Evolutionary conservation across 1,140 invertebrate species (phyloP).

Genomic region (Drusus annulatus): DNA sequence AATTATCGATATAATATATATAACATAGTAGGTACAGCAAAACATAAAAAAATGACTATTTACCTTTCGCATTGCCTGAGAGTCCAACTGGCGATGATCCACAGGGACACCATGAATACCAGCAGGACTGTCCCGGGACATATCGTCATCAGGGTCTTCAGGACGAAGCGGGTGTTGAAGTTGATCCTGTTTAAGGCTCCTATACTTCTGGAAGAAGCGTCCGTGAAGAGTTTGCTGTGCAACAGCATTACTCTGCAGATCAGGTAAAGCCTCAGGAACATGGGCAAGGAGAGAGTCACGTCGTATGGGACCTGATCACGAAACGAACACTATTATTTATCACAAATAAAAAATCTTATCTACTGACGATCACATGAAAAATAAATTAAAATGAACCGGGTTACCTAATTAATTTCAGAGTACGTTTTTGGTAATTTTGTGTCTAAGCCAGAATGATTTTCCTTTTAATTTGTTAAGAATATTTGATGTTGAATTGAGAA

Average conservation of each 20-base stretch:
- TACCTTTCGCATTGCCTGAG: conserved; percentile 99
- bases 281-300: conserved; percentile 96
- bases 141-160: conserved; percentile 99
- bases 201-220: conserved; percentile 94
- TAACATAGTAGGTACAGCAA: too few relatives aligned
- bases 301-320: conserved; percentile 88
- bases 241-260: conserved; percentile 99
- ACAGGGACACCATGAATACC: conserved; percentile 98
- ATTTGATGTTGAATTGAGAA: too few relatives aligned
- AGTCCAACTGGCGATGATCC: conserved; percentile 99
- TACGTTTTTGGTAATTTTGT: too few relatives aligned
- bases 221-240: conserved; percentile 99
- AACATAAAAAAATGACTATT: conserved; percentile 60
- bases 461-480: too few relatives aligned
- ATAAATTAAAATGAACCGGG: too few relatives aligned
- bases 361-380: too few relatives aligned
- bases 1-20: too few relatives aligned
- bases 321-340: background rate
- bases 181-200: conserved; percentile 99
- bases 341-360: background rate
- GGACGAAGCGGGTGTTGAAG: conserved; percentile 99
- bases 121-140: conserved; percentile 98
- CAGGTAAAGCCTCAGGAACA: conserved; percentile 99
- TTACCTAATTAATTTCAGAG: too few relatives aligned
- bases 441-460: too few relatives aligned